phyloP scores from a whole-genome alignment of 2,888 invertebrate genomes.

The Neoscelio sp. region DNA sequence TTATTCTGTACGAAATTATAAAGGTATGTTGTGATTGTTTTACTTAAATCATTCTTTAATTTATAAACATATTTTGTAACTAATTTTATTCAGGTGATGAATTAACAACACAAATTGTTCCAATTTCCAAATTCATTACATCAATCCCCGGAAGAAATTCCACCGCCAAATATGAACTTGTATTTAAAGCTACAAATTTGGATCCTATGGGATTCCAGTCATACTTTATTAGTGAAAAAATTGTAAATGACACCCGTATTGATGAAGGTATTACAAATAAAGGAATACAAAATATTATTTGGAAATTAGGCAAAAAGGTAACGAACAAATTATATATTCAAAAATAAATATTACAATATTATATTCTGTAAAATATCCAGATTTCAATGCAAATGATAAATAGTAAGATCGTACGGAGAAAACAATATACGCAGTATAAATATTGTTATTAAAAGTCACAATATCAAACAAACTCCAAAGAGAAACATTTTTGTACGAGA shows the following conservation, averaged over 20 bases:
- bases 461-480: too few species aligned
- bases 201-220: conserved; percentile 88
- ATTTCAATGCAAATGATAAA: too few species aligned
- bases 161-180: conserved; percentile 86
- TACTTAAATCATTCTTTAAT: background rate
- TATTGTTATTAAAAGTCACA: too few species aligned
- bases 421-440: too few species aligned
- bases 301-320: too few species aligned
- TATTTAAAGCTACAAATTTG: conserved; percentile 86
- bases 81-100: conserved; percentile 82
- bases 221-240: conserved; percentile 83
- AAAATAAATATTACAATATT: too few species aligned
- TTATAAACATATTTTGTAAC: background rate
- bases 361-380: too few species aligned
- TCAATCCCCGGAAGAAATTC: conserved; percentile 86
- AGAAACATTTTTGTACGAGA: too few species aligned
- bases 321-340: too few species aligned
- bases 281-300: too few species aligned
- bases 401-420: too few species aligned
- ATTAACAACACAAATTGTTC: conserved; percentile 86
- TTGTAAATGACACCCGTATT: background rate
- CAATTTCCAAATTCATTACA: conserved; percentile 85
- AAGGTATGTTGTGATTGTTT: conserved; percentile 83
- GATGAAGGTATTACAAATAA: background rate
- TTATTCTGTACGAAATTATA: conserved; percentile 86